Base-by-base conservation (phyloP, 1,140 invertebrate species). In the Leptinotarsa texana region DNA sequence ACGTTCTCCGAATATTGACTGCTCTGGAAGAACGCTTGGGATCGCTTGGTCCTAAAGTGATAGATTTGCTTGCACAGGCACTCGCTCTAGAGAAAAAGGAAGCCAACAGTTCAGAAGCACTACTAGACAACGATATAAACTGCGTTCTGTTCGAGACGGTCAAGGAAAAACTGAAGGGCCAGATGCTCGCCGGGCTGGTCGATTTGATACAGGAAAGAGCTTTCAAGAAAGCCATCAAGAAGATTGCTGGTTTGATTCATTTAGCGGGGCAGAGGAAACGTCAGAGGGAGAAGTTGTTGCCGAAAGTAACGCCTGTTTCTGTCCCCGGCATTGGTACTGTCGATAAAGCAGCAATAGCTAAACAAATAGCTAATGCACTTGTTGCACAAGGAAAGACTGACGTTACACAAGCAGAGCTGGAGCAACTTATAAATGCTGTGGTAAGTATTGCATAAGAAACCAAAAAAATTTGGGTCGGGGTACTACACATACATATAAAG, bases 111-210 rank as follows among this genome's bases (percentile, higher is more conserved):
- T 92, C 93, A 0, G 93, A 94, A 71, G 89, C 91, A 69, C 78
- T 95, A 3, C 81, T 95, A 0, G 87, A 90, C 42, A 90, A 92
- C 77, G 91, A 93, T 27, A 88, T 91, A 49, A 90, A 92, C 68
- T 90, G 89, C 79, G 91, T 93, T 0, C 86, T 95, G 62, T 90
- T 96, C 69, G 94, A 95, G 85, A 94, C 93, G 0, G 91, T 92
- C 0, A 95, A 95, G 82, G 94, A 95, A 82, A 95, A 95, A 83
- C 85, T 96, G 15, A 94, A 93, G 85, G 94, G 94, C 51, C 92
- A 93, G 71, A 83, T 93, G 48, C 90, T 93, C 75, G 93, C 93
- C 6, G 92, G 92, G 63, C 89, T 94, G 79, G 90, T 95, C 21
- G 87, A 90, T 61, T 88, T 89, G 74, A 85, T 88, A 79, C 90